Evolutionary conservation across 2,797 vertebrate species (phyloP).

Genomic region (Botia almorhae): DNA sequence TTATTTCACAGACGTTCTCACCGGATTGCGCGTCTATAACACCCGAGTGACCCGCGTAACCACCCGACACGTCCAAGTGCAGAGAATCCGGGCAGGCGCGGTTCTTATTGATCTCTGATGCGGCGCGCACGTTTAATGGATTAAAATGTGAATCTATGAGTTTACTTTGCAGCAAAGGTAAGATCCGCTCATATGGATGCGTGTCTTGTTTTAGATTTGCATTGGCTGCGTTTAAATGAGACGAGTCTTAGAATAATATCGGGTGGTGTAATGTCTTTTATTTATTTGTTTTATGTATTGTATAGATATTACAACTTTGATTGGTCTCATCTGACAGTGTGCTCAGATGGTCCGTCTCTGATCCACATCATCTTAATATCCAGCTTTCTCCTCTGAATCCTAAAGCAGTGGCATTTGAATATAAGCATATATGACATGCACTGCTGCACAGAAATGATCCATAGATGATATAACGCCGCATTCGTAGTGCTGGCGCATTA

Average conservation of each 20-base stretch:
- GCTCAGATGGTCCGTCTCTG: not conserved
- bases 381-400: not conserved
- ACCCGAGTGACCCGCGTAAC: not conserved
- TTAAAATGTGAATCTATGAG: constrained; percentile 57
- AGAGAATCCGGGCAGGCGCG: not conserved
- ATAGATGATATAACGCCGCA: not conserved
- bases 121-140: constrained; percentile 24
- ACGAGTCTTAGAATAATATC: not conserved
- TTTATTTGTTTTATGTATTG: not conserved
- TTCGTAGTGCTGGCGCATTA: constrained; percentile 24
- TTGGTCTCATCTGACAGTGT: not conserved
- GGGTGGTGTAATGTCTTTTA: too few species aligned
- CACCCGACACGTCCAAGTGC: not conserved
- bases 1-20: not conserved
- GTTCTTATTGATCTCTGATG: constrained; percentile 3
- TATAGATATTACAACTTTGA: constrained; percentile 11
- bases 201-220: not conserved
- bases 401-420: constrained; percentile 14
- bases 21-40: not conserved
- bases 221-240: not conserved
- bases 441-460: constrained; percentile 23
- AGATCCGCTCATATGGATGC: constrained; percentile 33
- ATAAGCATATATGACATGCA: not conserved
- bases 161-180: constrained; percentile 58
- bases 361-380: not conserved